Conservation (phyloP, 30 jellyfish, hydroid and myxozoan genomes). For the Turritopsis dohrnii region DNA sequence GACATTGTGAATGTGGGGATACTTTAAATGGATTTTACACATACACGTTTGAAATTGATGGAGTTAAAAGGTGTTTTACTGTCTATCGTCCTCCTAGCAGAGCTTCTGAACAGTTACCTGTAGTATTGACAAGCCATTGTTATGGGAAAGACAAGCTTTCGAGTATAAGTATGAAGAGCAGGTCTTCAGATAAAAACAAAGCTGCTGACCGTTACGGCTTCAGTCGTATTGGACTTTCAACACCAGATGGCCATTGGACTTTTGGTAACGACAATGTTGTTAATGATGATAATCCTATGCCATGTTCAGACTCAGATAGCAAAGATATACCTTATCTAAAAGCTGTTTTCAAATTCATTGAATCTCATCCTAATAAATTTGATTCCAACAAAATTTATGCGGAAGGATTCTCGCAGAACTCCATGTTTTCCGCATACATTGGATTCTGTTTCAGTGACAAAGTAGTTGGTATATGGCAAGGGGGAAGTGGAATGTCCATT, state of each 20-base stretch:
- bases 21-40: background rate
- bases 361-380: background rate
- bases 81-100: background rate
- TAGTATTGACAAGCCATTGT: conserved; percentile 1
- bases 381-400: background rate
- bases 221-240: background rate
- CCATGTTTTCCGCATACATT: conserved; percentile 1
- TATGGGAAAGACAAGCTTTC: background rate
- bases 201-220: conserved; percentile 6
- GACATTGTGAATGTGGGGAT: conserved; percentile 12
- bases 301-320: conserved; percentile 2
- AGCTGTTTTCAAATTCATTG: background rate
- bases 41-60: background rate
- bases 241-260: conserved; percentile 11
- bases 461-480: conserved; percentile 13
- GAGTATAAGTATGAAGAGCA: background rate
- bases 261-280: background rate
- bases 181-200: background rate
- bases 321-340: background rate
- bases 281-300: conserved; percentile 8
- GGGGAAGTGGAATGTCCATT: conserved; percentile 10
- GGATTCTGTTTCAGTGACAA: conserved; percentile 5
- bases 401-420: conserved; percentile 8
- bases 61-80: background rate
- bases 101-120: background rate